Evolutionary conservation across 2,113 vertebrate species (phyloP).

Genomic region (Thymallus thymallus): DNA sequence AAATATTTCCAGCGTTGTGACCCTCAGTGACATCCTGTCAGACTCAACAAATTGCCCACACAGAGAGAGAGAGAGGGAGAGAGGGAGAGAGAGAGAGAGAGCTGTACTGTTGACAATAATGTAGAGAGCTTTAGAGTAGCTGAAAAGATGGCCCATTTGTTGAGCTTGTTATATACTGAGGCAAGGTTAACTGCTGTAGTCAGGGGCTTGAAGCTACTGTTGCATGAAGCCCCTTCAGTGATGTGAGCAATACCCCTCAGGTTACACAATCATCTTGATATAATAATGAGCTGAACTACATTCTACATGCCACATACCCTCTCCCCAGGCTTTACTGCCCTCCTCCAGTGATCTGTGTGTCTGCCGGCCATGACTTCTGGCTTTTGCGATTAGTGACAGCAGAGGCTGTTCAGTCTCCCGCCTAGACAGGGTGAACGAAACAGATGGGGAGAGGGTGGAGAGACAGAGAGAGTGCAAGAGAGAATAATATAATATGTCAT

Average conservation of each 20-base stretch:
- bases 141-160: not conserved
- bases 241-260: no score
- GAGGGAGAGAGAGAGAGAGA: slow-evolving; percentile 16
- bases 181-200: not conserved
- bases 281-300: no score
- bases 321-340: no score
- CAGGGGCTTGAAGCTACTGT: not conserved
- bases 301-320: no score
- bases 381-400: slow-evolving; percentile 44
- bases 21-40: slow-evolving; percentile 43
- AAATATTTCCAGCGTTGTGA: slow-evolving; percentile 46
- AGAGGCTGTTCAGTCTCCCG: slow-evolving; percentile 21
- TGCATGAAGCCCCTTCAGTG: not conserved
- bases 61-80: slow-evolving; percentile 22
- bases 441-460: not conserved
- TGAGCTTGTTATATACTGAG: not conserved
- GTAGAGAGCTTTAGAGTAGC: not conserved
- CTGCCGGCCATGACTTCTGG: slow-evolving; percentile 14
- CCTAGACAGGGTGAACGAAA: not conserved
- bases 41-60: slow-evolving; percentile 46
- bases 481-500: no score
- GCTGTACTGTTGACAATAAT: not conserved
- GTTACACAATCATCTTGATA: not conserved
- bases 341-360: not conserved
- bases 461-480: no score